These are phyloP conservation scores for Pteronotus mesoamericanus DNA, from an alignment of 2,797 vertebrate genomes.

Conservation along the genomic window DNA sequence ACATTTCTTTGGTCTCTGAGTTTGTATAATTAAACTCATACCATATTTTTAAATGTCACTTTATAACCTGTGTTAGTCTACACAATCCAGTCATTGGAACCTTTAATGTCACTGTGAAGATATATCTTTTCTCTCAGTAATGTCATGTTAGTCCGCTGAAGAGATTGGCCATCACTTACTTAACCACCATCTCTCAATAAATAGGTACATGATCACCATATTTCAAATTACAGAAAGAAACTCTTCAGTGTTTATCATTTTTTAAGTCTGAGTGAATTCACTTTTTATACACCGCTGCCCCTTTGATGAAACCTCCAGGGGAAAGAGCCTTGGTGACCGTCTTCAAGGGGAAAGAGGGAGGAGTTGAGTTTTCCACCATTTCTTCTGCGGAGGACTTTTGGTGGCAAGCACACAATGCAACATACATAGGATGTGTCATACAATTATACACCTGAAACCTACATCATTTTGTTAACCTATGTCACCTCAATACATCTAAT, in stretches of 20 bases:
- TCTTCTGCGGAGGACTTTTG: not conserved
- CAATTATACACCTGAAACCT: not conserved
- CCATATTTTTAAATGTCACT: not conserved
- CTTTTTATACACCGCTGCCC: rapidly evolving
- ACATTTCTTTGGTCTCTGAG: not conserved
- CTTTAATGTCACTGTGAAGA: not conserved
- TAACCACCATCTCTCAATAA: not conserved
- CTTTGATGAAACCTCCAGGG: not conserved
- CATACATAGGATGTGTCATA: not conserved
- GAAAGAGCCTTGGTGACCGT: not conserved
- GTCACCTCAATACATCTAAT: not conserved
- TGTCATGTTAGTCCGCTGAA: not conserved
- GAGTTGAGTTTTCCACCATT: not conserved
- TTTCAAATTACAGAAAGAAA: not conserved
- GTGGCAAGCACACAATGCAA: not conserved
- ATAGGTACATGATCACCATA: not conserved
- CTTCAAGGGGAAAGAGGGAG: not conserved
- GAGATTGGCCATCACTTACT: not conserved
- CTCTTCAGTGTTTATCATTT: rapidly evolving
- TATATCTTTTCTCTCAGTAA: not conserved
- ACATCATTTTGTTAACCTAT: not conserved
- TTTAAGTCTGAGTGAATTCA: not conserved
- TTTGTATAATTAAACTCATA: not conserved
- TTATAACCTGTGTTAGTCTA: not conserved
- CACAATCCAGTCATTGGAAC: not conserved